Evolutionary conservation across 2,113 vertebrate species (phyloP).

Genomic region (Sciurus niger): DNA sequence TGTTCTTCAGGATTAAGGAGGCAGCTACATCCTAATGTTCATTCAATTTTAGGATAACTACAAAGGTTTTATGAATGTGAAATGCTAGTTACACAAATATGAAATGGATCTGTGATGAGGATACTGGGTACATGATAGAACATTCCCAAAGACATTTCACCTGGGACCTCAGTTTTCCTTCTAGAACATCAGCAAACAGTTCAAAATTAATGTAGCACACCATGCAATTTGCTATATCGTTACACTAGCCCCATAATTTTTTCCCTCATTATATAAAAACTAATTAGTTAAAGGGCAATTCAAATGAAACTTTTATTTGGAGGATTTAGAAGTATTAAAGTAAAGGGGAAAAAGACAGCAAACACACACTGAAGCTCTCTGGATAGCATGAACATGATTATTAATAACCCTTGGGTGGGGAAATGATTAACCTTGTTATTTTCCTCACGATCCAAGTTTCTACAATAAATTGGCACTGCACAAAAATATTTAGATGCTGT

Average conservation of each 20-base stretch:
- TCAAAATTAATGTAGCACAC: slow-evolving; percentile 65
- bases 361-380: slow-evolving; percentile 69
- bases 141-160: neutral
- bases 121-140: slow-evolving; percentile 44
- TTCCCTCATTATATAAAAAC: slow-evolving; percentile 72
- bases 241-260: slow-evolving; percentile 66
- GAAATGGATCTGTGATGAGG: slow-evolving; percentile 73
- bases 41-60: slow-evolving; percentile 78
- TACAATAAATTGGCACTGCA: slow-evolving; percentile 64
- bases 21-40: slow-evolving; percentile 55
- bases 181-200: slow-evolving; percentile 78
- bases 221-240: slow-evolving; percentile 33
- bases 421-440: slow-evolving; percentile 77
- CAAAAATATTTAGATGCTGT: slow-evolving; percentile 68
- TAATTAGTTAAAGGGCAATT: slow-evolving; percentile 83
- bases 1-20: slow-evolving; percentile 27
- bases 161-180: slow-evolving; percentile 66
- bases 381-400: slow-evolving; percentile 47
- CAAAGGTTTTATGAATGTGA: slow-evolving; percentile 64
- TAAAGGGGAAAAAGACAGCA: slow-evolving; percentile 58
- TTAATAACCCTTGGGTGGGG: slow-evolving; percentile 71
- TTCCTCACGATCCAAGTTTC: slow-evolving; percentile 71
- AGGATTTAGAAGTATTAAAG: slow-evolving; percentile 76
- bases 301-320: slow-evolving; percentile 80
- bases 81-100: slow-evolving; percentile 62